phyloP scores from a whole-genome alignment of 1,140 invertebrate species.

The Stenopsyche tienmushanensis region DNA sequence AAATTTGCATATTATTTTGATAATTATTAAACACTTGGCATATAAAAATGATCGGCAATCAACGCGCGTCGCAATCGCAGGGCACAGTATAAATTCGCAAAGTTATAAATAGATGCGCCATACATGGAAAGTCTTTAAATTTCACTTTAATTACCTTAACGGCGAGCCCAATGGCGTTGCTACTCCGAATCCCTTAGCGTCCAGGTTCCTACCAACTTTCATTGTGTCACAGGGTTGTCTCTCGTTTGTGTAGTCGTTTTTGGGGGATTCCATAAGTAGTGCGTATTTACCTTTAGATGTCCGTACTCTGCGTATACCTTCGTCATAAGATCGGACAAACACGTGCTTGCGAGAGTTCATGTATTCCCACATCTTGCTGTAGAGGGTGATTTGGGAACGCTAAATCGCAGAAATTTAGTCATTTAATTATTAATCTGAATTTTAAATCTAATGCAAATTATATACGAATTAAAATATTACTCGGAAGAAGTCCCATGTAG shows the following conservation, averaged over 20 bases:
- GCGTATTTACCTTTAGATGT: constrained; percentile 90
- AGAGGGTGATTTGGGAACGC: constrained; percentile 87
- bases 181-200: constrained; percentile 92
- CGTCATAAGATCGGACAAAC: constrained; percentile 79
- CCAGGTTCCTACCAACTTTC: constrained; percentile 89
- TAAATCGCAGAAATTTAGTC: constrained; percentile 47
- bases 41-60: neutral
- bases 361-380: constrained; percentile 94
- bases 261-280: constrained; percentile 91
- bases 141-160: constrained; percentile 78
- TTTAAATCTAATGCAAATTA: neutral
- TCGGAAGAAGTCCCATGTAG: constrained; percentile 91
- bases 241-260: constrained; percentile 93
- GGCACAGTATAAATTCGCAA: neutral
- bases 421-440: neutral
- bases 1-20: constrained; percentile 13
- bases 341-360: constrained; percentile 85
- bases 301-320: constrained; percentile 80
- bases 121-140: too few relatives aligned
- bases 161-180: constrained; percentile 89
- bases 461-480: constrained; percentile 53
- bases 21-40: neutral
- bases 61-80: neutral
- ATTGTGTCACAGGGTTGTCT: constrained; percentile 93
- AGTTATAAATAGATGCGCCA: neutral